Evolutionary conservation across 2,113 vertebrate species (phyloP).

Genomic region (Corvus hawaiiensis): DNA sequence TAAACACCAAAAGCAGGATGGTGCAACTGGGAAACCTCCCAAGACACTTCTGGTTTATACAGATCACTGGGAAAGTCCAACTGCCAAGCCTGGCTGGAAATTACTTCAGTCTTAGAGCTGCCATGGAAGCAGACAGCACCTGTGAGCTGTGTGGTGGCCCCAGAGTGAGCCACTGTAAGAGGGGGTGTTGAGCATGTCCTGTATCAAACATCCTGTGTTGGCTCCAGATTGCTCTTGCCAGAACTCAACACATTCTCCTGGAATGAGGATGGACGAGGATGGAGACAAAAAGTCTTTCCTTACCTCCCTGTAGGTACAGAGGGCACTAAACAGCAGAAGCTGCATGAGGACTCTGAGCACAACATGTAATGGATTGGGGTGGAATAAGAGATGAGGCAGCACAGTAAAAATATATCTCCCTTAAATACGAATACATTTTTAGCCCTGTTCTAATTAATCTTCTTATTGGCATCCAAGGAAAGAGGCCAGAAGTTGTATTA

Average conservation of each 20-base stretch:
- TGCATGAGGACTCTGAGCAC: not conserved
- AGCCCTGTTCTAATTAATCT: conserved; percentile 1
- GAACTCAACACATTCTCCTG: not conserved
- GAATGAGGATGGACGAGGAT: not conserved
- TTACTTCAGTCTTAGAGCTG: not conserved
- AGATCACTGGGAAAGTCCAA: conserved; percentile 62
- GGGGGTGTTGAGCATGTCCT: accelerated
- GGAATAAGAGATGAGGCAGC: not conserved
- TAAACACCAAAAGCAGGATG: conserved; percentile 10
- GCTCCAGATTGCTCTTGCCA: not conserved
- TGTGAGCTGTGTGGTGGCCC: not conserved
- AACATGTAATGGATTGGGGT: not conserved
- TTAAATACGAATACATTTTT: not conserved
- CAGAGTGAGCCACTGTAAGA: not conserved
- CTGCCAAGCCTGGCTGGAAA: conserved; percentile 10
- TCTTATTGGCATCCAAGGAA: not conserved
- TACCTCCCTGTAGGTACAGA: not conserved
- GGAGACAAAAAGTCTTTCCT: not conserved
- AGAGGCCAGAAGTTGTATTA: not conserved
- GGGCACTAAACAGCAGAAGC: not conserved
- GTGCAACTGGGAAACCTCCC: conserved; percentile 53
- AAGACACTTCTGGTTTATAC: conserved; percentile 61
- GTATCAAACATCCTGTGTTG: not conserved
- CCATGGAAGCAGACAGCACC: not conserved
- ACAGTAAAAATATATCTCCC: not conserved